Conservation (phyloP, 1,140 invertebrate genomes). For the Papilio glaucus region DNA sequence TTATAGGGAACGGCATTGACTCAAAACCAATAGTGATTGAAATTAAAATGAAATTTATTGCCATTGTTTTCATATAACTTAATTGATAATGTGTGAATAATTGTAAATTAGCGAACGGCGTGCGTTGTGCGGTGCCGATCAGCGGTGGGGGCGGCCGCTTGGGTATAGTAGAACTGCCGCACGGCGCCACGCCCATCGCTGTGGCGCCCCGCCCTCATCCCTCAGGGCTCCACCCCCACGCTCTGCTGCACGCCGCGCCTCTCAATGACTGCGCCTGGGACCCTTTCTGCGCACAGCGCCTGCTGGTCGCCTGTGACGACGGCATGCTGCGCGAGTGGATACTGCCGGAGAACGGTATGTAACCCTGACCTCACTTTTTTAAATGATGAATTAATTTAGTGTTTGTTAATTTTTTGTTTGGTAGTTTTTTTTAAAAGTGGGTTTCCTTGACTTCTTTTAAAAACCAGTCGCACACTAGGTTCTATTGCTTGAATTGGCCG, state of each 20-base stretch:
- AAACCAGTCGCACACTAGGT: too few species aligned
- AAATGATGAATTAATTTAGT: too few species aligned
- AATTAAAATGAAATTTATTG: too few species aligned
- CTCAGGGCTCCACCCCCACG: slow-evolving; percentile 89
- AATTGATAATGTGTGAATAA: too few species aligned
- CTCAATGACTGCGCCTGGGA: slow-evolving; percentile 97
- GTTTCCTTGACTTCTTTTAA: too few species aligned
- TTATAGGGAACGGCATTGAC: neutral
- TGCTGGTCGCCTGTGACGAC: slow-evolving; percentile 95
- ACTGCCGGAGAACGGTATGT: slow-evolving; percentile 85
- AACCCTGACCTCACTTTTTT: slow-evolving; percentile 19
- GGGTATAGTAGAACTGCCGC: slow-evolving; percentile 91
- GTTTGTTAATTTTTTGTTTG: too few species aligned
- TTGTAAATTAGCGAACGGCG: slow-evolving; percentile 87
- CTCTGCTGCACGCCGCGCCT: slow-evolving; percentile 93
- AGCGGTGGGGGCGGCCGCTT: slow-evolving; percentile 95
- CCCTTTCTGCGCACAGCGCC: slow-evolving; percentile 91
- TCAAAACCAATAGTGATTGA: too few species aligned
- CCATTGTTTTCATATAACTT: too few species aligned
- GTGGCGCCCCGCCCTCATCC: slow-evolving; percentile 88
- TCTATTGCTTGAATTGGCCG: too few species aligned
- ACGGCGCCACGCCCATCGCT: slow-evolving; percentile 85
- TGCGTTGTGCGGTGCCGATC: slow-evolving; percentile 93
- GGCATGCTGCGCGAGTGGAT: slow-evolving; percentile 95
- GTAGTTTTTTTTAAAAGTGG: too few species aligned